Conservation (phyloP, 2,113 vertebrate species). For the Pituophis catenifer region DNA sequence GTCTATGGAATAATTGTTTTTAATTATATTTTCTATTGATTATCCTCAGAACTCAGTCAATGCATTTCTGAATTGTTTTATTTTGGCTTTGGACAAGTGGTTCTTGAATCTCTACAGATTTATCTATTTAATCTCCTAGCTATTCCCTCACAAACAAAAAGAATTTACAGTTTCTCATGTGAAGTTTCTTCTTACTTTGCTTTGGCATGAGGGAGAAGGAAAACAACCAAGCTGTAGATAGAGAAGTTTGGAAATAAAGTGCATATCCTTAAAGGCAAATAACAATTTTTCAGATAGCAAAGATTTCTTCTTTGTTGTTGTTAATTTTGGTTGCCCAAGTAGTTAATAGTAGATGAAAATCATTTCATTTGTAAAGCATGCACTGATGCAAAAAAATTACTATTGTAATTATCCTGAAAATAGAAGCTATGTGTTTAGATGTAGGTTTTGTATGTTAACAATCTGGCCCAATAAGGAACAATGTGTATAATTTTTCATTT, state of each 20-base stretch:
- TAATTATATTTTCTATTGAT: neutral
- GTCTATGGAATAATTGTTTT: neutral
- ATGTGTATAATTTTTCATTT: neutral
- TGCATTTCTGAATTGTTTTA: neutral
- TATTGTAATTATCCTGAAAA: neutral
- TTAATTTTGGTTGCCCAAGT: neutral
- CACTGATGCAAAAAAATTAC: neutral
- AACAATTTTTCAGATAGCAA: neutral
- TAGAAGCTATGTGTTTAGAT: neutral
- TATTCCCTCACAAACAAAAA: neutral
- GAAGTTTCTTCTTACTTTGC: neutral
- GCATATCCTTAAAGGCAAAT: neutral
- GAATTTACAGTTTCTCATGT: neutral
- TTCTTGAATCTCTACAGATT: neutral
- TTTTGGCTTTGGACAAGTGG: neutral
- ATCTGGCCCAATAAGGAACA: neutral
- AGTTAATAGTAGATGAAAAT: neutral
- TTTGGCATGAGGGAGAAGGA: neutral
- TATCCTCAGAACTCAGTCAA: neutral
- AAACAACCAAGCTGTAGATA: too few relatives aligned
- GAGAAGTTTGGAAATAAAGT: neutral
- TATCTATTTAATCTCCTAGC: neutral
- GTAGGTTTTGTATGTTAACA: rapidly evolving
- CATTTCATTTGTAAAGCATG: neutral
- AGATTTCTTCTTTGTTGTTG: neutral